A percentile compares a stretch with the other conserved stretches of the same genome.
These are phyloP conservation scores for Betta splendens DNA, from an alignment of 2,797 vertebrate genomes.

Conservation along the genomic window DNA sequence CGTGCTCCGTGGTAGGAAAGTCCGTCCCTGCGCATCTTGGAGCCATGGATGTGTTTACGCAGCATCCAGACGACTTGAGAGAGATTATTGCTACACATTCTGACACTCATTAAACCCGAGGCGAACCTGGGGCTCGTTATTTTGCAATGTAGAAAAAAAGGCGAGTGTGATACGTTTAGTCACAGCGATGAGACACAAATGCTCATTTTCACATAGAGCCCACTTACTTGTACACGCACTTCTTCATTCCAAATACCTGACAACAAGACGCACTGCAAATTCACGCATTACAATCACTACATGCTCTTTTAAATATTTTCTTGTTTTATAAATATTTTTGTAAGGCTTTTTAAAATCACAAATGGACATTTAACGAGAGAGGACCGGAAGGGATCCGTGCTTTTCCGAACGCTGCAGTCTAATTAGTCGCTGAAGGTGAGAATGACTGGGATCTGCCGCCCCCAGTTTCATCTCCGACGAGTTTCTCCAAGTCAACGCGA, in stretches of 20 bases:
- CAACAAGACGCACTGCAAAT: conserved; percentile 4
- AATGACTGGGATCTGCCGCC: conserved; percentile 14
- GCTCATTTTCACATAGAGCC: conserved; percentile 17
- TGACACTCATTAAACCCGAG: conserved; percentile 5
- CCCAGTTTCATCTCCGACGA: background rate
- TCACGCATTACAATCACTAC: background rate
- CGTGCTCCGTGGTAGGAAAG: conserved; percentile 19
- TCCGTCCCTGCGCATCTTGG: conserved; percentile 12
- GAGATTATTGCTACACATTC: conserved; percentile 36
- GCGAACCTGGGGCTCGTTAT: background rate
- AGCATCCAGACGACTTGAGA: conserved; percentile 36
- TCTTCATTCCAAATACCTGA: conserved; percentile 23
- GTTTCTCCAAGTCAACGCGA: conserved; percentile 12
- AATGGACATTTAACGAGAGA: conserved; percentile 15
- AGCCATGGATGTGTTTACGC: conserved; percentile 42
- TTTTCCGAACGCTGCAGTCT: conserved; percentile 29
- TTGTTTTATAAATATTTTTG: background rate
- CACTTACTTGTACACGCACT: conserved; percentile 24
- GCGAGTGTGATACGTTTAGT: background rate
- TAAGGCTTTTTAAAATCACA: background rate
- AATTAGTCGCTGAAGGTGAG: conserved; percentile 7
- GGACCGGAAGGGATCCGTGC: conserved; percentile 39
- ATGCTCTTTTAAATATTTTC: too few species aligned
- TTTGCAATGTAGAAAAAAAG: background rate
- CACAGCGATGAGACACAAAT: conserved; percentile 14